phyloP scores from a whole-genome alignment of 2,888 invertebrate species.

The Drosophila recens region DNA sequence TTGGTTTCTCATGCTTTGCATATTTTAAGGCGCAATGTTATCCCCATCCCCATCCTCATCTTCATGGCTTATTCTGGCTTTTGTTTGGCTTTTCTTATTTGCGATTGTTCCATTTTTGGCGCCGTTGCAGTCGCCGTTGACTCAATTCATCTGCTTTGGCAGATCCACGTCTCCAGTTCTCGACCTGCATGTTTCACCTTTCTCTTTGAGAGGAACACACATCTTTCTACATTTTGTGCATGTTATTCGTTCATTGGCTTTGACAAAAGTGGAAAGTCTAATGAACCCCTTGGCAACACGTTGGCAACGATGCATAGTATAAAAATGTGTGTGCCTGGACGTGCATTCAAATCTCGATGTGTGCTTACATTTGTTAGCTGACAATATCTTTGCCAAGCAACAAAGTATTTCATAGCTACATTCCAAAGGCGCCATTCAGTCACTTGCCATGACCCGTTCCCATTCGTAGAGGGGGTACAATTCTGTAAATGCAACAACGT shows the following conservation, averaged over 20 bases:
- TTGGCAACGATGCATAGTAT: constrained; percentile 26
- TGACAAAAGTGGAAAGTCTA: constrained; percentile 74
- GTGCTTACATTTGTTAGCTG: constrained; percentile 13
- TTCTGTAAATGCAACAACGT: neutral
- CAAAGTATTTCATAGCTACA: constrained; percentile 24
- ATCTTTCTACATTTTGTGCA: constrained; percentile 40
- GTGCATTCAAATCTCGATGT: constrained; percentile 33
- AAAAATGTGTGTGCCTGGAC: constrained; percentile 10
- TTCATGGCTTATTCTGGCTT: constrained; percentile 34
- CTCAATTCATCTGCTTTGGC: constrained; percentile 20
- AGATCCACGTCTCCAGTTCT: constrained; percentile 2
- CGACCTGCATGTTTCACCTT: neutral
- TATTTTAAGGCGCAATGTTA: constrained; percentile 45
- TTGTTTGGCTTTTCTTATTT: constrained; percentile 48
- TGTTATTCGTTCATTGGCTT: constrained; percentile 77
- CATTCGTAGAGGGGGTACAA: neutral
- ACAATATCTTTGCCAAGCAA: constrained; percentile 33
- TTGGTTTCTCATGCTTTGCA: constrained; percentile 36
- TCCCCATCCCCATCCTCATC: constrained; percentile 9
- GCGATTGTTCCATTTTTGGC: constrained; percentile 49
- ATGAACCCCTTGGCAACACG: constrained; percentile 73
- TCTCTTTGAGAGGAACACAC: neutral
- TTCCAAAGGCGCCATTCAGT: constrained; percentile 12
- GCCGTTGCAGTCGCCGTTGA: constrained; percentile 51
- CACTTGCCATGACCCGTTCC: constrained; percentile 2